Evolutionary conservation across 2,113 vertebrate genomes (phyloP).

Genomic region (Tursiops truncatus): DNA sequence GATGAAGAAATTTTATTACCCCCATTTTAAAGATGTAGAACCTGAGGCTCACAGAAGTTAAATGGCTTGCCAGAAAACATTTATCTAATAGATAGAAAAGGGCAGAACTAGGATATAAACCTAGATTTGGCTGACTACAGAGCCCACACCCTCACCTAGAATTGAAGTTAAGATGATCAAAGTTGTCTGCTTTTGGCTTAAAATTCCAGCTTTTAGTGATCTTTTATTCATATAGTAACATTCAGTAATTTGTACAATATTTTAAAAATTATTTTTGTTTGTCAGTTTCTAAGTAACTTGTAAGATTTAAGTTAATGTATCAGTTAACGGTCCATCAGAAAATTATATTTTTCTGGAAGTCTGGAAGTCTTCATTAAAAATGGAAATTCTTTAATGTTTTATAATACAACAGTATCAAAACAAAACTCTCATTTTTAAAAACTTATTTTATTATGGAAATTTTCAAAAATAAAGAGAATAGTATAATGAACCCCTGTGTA

Average conservation of each 20-base stretch:
- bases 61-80: neutral
- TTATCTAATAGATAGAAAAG: neutral
- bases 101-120: neutral
- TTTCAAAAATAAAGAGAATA: conserved; percentile 22
- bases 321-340: neutral
- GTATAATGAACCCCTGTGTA: neutral
- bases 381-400: conserved; percentile 25
- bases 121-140: neutral
- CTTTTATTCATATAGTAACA: neutral
- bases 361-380: conserved; percentile 43
- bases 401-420: conserved; percentile 27
- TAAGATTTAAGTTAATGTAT: neutral
- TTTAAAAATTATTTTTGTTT: neutral
- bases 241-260: neutral
- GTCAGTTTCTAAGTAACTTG: conserved; percentile 16
- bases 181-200: conserved; percentile 3
- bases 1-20: neutral
- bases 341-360: conserved; percentile 51
- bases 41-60: neutral
- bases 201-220: neutral
- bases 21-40: neutral
- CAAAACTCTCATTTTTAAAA: conserved; percentile 29
- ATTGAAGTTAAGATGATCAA: neutral
- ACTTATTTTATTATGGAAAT: conserved; percentile 35
- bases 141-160: neutral